phyloP scores from a whole-genome alignment of 2,113 vertebrate species.

The Halcyon malimbica region DNA sequence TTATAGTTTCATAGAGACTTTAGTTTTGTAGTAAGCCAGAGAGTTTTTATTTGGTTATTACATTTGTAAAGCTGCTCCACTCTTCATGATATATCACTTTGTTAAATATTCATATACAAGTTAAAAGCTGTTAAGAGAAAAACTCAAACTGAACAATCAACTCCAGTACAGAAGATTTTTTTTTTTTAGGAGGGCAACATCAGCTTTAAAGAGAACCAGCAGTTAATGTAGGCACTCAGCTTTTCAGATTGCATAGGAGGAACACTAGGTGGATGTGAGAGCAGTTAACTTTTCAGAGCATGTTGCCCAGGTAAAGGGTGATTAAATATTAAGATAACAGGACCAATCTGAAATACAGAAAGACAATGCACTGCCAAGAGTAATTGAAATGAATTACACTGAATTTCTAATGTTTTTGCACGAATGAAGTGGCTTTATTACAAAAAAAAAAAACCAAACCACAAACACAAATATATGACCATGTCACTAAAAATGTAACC shows the following conservation, averaged over 20 bases:
- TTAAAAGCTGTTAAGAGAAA: neutral
- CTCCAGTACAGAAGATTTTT: neutral
- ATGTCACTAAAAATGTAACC: too few species aligned
- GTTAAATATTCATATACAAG: neutral
- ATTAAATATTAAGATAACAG: neutral
- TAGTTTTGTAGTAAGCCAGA: neutral
- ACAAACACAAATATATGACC: too few species aligned
- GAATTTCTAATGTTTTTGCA: neutral
- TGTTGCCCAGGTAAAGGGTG: neutral
- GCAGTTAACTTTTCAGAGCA: neutral
- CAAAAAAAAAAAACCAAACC: too few species aligned
- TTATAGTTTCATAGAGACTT: neutral
- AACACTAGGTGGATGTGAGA: neutral
- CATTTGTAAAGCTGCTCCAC: neutral
- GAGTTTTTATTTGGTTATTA: neutral
- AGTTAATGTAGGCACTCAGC: neutral
- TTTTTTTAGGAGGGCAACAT: neutral
- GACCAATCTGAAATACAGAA: neutral
- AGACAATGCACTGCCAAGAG: neutral
- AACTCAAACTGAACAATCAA: neutral
- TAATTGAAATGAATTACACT: neutral
- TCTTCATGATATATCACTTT: neutral
- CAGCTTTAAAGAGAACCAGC: neutral
- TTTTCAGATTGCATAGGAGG: neutral
- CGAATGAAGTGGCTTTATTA: neutral